phyloP scores from a whole-genome alignment of 1,140 invertebrate genomes.

The Zeugodacus cucurbitae region DNA sequence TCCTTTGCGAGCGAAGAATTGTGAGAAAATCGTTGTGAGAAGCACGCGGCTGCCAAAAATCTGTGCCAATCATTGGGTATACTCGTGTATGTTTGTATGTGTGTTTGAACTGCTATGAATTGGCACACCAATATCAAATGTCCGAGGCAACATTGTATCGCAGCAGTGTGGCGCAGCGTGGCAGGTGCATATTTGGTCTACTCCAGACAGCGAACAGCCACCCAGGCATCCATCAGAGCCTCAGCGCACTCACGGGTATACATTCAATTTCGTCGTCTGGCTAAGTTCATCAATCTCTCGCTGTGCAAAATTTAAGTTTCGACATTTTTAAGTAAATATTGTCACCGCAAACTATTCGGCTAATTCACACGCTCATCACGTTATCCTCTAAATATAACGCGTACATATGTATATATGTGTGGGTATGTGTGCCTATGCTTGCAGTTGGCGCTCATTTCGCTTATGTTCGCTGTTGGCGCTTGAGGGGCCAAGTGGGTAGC shows the following conservation, averaged over 20 bases:
- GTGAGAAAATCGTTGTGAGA: background rate
- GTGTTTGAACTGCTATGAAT: background rate
- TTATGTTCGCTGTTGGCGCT: background rate
- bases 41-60: constrained; percentile 4
- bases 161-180: background rate
- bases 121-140: background rate
- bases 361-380: constrained; percentile 16
- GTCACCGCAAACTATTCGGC: background rate
- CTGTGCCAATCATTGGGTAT: background rate
- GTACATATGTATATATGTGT: background rate
- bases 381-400: constrained; percentile 7
- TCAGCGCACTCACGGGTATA: background rate
- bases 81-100: too few species aligned
- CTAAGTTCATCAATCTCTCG: too few species aligned
- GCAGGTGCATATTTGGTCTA: background rate
- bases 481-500: constrained; percentile 74
- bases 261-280: background rate
- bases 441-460: background rate
- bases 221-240: background rate
- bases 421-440: background rate
- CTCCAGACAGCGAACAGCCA: background rate
- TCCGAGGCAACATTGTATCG: background rate
- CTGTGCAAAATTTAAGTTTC: too few species aligned
- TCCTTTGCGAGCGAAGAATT: background rate
- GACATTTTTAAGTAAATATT: background rate